Percentiles rank a stretch among this genome's conserved stretches.
Evolutionary conservation across 2,888 invertebrate genomes (phyloP).

Genomic region (Penaeus monodon): DNA sequence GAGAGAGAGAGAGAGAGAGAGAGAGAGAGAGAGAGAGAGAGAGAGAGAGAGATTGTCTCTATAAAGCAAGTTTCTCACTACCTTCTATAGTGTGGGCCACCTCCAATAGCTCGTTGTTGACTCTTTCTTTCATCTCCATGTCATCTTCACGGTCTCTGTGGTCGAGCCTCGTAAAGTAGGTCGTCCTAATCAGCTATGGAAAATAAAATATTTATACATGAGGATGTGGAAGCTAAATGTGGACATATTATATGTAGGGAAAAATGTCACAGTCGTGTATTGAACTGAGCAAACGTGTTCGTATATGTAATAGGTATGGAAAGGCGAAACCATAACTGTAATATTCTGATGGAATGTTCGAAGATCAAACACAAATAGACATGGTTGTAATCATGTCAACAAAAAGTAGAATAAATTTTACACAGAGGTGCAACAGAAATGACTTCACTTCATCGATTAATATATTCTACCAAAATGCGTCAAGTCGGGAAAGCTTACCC

Average conservation of each 20-base stretch:
- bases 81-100: background rate
- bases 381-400: too few relatives aligned
- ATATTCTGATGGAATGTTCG: too few relatives aligned
- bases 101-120: constrained; percentile 54
- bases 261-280: too few relatives aligned
- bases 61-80: background rate
- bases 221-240: background rate
- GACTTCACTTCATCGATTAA: too few relatives aligned
- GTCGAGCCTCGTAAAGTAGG: constrained; percentile 67
- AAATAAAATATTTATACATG: background rate
- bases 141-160: constrained; percentile 40
- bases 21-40: background rate
- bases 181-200: constrained; percentile 66
- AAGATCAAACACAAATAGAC: too few relatives aligned
- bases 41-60: background rate
- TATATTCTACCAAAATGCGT: too few relatives aligned
- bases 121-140: background rate
- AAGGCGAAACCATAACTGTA: too few relatives aligned
- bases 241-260: too few relatives aligned
- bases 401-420: too few relatives aligned
- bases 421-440: too few relatives aligned
- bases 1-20: background rate
- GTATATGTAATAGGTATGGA: too few relatives aligned
- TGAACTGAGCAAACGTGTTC: too few relatives aligned
- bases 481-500: constrained; percentile 27